Conservation (phyloP, 1,140 invertebrate species). For the Eulimnadia texana region DNA sequence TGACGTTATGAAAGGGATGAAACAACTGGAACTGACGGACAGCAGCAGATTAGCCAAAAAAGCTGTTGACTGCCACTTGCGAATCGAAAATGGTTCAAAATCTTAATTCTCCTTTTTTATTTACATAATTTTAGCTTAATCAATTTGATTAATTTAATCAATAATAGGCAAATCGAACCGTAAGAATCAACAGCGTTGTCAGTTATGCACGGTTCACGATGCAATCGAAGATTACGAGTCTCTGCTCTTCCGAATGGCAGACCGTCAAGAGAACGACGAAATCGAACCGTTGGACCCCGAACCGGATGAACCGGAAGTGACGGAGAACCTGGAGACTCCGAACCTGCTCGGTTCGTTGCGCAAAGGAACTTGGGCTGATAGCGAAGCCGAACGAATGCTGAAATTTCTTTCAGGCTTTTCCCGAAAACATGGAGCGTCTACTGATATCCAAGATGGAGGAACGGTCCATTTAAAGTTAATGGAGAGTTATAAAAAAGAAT, state of each 20-base stretch:
- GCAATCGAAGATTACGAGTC: slow-evolving; percentile 39
- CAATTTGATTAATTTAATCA: background rate
- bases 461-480: slow-evolving; percentile 39
- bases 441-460: slow-evolving; percentile 33
- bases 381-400: slow-evolving; percentile 36
- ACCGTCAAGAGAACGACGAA: slow-evolving; percentile 20
- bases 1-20: slow-evolving; percentile 27
- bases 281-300: slow-evolving; percentile 12
- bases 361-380: slow-evolving; percentile 38
- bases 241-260: slow-evolving; percentile 33
- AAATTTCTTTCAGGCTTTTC: slow-evolving; percentile 20
- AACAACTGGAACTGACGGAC: slow-evolving; percentile 26
- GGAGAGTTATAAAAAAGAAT: slow-evolving; percentile 48
- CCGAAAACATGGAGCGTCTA: slow-evolving; percentile 20
- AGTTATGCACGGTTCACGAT: slow-evolving; percentile 35
- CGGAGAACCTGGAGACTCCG: slow-evolving; percentile 24
- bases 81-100: slow-evolving; percentile 24
- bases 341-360: slow-evolving; percentile 23
- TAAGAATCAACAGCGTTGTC: slow-evolving; percentile 26
- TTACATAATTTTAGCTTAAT: background rate
- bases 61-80: slow-evolving; percentile 50
- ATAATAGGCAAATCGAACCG: background rate
- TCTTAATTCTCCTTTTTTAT: background rate
- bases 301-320: slow-evolving; percentile 25
- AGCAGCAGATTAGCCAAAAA: slow-evolving; percentile 33